Evolutionary conservation across 1,140 invertebrate species (phyloP), one percentile per base, ranked within the genome.

Genomic region (Cydia fagiglandana): DNA sequence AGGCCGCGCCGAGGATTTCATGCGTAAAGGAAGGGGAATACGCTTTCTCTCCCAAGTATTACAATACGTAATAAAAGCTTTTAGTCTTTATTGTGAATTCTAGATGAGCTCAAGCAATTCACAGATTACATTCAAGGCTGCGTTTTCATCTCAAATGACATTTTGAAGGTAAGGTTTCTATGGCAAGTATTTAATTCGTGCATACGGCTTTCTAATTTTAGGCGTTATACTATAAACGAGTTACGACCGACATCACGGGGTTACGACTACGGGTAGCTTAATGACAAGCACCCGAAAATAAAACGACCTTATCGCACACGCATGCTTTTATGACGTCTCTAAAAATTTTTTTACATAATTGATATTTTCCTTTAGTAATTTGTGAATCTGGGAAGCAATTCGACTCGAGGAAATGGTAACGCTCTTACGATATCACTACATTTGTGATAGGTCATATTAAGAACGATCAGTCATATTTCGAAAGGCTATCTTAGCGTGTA

Each of bases 221-320:
- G 84, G 83, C 83, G 77, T 81, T 84, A 66, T 75, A 84, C 84
- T 82, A 88, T 89, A 89, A 89, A 89, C 86, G 85, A 83, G 87
- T 89, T 88, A 89, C 85, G 86, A 88, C 81, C 81, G 81, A 77
- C 84, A 88, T 89, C 85, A 89, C 86, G 80, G 80, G 83, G 84
- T 89, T 89, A 89, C 85, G 86, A 87, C 84, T 83, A 80, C 73
- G 76, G 80, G 79, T 76, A 83, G 79, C 81, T 87, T 89, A 88
- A 89, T 89, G 88, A 88, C 80, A 84, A 84, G 81, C 82, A 80
- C 83, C 84, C 86, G 81, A 88, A 89, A 86, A 87, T 89, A 89
- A 89, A 88, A 80, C 78, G 38, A 77, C 64, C 87, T 88, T 89
- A 89, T 87, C 80, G 80, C 82, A 81, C 82, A 82, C 83, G 80